Evolutionary conservation across 2,797 vertebrate species (phyloP).

Genomic region (Perodicticus potto): DNA sequence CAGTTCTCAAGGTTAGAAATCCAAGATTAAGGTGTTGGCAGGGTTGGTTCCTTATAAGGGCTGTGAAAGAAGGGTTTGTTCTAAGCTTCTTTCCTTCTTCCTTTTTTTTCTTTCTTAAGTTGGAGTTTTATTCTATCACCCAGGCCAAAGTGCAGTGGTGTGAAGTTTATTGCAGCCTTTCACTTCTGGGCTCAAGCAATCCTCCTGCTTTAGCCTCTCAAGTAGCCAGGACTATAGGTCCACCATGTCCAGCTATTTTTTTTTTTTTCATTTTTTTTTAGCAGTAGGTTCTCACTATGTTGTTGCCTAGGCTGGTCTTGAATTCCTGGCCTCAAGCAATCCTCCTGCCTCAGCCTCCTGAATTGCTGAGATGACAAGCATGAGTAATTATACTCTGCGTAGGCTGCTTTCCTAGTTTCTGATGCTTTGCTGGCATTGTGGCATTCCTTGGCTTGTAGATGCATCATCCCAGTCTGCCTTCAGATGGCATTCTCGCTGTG

Average conservation of each 20-base stretch:
- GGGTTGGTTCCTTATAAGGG: background rate
- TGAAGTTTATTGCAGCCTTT: background rate
- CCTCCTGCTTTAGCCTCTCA: background rate
- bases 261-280: background rate
- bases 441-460: background rate
- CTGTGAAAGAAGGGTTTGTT: background rate
- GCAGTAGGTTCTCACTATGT: background rate
- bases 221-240: background rate
- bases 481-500: background rate
- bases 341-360: background rate
- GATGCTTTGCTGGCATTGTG: background rate
- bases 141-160: background rate
- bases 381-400: background rate
- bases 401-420: background rate
- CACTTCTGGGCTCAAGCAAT: background rate
- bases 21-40: background rate
- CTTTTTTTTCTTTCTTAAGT: background rate
- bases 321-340: background rate
- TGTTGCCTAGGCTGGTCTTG: background rate
- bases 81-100: background rate
- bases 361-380: background rate
- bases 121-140: background rate
- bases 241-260: background rate
- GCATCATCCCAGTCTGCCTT: background rate
- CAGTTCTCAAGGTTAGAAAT: background rate